Evolutionary conservation across 2,113 vertebrate genomes (phyloP).

Genomic region (Platichthys stellatus): DNA sequence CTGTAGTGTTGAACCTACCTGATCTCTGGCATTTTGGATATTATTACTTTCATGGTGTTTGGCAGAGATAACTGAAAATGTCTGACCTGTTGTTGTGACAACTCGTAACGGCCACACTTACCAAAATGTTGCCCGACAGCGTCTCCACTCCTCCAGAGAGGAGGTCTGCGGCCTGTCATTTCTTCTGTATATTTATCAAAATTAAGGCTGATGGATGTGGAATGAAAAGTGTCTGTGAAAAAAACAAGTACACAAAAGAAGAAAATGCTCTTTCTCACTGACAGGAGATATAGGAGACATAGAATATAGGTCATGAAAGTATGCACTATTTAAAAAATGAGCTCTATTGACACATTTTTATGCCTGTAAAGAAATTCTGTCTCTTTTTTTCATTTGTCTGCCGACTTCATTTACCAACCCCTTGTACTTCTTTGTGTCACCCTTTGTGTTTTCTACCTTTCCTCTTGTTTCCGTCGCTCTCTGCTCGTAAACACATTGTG

Average conservation of each 20-base stretch:
- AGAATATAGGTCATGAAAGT: too few species aligned
- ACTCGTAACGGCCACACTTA: too few species aligned
- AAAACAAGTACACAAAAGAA: not conserved
- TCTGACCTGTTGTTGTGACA: too few species aligned
- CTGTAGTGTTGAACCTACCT: too few species aligned
- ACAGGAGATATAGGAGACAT: too few species aligned
- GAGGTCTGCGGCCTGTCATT: not conserved
- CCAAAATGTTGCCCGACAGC: not conserved
- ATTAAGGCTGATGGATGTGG: not conserved
- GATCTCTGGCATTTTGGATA: too few species aligned
- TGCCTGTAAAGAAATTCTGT: not conserved
- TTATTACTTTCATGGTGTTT: too few species aligned
- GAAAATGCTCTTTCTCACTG: not conserved
- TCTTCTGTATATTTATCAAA: not conserved
- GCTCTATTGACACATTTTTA: not conserved
- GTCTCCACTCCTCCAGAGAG: not conserved
- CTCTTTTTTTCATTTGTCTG: constrained; percentile 9
- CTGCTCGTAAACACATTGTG: constrained; percentile 26
- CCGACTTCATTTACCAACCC: constrained; percentile 3
- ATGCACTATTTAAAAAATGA: not conserved
- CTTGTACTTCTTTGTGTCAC: not conserved
- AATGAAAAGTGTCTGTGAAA: not conserved
- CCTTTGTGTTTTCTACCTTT: constrained; percentile 11
- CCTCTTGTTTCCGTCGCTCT: constrained; percentile 13
- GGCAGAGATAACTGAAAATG: too few species aligned